Evolutionary conservation across 2,797 vertebrate genomes (phyloP), one percentile per base, ranked within the genome.

Genomic region (Staurois parvus): DNA sequence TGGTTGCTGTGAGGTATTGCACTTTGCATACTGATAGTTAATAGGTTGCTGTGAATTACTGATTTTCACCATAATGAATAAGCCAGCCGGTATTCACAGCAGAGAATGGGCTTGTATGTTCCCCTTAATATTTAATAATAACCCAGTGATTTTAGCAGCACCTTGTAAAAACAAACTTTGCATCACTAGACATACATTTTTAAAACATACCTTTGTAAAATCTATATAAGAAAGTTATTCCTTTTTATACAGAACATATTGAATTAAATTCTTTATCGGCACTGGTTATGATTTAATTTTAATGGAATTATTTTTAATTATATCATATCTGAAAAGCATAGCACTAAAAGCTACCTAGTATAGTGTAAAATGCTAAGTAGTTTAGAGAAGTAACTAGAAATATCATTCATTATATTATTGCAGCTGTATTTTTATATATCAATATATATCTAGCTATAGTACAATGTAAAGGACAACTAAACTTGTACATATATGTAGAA

Each of bases 381-480:
- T 45, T 48, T 74, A 83, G 79, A 81, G n/a, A 64, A 15, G 40
- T 74, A 28, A 32, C 37, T 82, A 74, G 80, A 64, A 19, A 66
- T 80, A 73, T 72, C 21, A 70, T 74, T 73, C 70, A 28, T 48
- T 62, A 67, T 74, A 83, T 19, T 83, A 75, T 66, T 67, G 28
- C 28, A 67, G 45, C 64, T 84, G 74, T 84, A 70, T 78, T 72
- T 84, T 77, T 84, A 52, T 68, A 66, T 66, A 66, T 66, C 64
- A 29, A 75, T 75, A 74, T 26, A 45, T 73, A 73, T 73, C 70
- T 72, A 72, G 37, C 30, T 81, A 62, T 81, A 42, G 45, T 45
- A 83, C 26, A 15, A 21, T 83, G 37, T 66, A 30, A 66, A n/a
- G 70, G 52, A 30, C 26, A n/a, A 9, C 24, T 81, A 19, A 59